A percentile compares a stretch with the other conserved stretches of the same genome.
Conservation (phyloP, 2,113 vertebrate genomes). For the Arizona elegans region DNA sequence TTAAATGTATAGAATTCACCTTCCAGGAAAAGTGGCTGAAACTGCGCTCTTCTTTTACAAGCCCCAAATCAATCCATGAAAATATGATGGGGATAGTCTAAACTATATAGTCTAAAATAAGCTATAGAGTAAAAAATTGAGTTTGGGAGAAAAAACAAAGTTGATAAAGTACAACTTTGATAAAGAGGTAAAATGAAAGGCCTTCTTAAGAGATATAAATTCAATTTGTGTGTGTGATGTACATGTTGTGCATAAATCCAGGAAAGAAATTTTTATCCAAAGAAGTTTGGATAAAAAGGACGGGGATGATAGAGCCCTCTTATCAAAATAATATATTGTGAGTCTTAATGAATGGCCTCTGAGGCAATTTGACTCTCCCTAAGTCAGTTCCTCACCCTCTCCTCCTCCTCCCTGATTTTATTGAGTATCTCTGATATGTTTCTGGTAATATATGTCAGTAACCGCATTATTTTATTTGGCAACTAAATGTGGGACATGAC, state of each 20-base stretch:
- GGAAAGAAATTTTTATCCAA: background rate
- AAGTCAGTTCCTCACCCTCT: background rate
- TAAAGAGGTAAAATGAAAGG: background rate
- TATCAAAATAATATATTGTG: background rate
- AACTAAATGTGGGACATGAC: background rate
- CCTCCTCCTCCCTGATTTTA: background rate
- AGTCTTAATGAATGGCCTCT: background rate
- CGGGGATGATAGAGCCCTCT: background rate
- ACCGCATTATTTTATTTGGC: background rate
- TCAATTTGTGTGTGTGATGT: background rate
- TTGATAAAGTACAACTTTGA: background rate
- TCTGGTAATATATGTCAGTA: background rate
- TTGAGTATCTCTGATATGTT: background rate
- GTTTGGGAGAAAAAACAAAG: background rate
- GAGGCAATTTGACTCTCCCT: background rate
- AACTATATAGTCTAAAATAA: background rate
- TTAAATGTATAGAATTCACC: background rate
- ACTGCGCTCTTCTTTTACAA: background rate
- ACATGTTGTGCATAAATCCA: background rate
- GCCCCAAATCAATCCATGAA: background rate
- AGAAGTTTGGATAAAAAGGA: background rate
- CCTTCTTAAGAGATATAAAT: background rate
- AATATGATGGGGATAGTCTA: background rate
- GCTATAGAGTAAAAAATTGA: background rate
- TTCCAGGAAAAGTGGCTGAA: background rate